phyloP scores from a whole-genome alignment of 2,888 invertebrate genomes.

The Cheilosia pagana region DNA sequence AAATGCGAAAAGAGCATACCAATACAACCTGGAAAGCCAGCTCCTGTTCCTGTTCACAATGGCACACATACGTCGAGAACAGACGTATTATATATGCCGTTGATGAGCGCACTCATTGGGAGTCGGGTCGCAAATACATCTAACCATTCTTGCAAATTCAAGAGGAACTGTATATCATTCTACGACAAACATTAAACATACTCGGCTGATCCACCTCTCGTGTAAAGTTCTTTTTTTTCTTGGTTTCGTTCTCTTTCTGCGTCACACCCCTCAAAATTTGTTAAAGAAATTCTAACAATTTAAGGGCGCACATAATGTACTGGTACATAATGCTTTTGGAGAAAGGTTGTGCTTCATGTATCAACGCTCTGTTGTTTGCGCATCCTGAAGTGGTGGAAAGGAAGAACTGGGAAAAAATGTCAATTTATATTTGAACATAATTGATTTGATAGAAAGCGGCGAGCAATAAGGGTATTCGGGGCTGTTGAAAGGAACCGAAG shows the following conservation, averaged over 20 bases:
- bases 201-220: constrained; percentile 25
- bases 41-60: background rate
- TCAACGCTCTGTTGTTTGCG: constrained; percentile 43
- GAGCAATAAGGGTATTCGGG: constrained; percentile 34
- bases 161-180: constrained; percentile 44
- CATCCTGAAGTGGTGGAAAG: constrained; percentile 26
- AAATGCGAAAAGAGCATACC: constrained; percentile 68
- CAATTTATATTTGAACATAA: constrained; percentile 81
- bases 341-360: constrained; percentile 44
- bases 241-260: background rate
- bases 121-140: background rate
- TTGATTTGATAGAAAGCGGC: constrained; percentile 80
- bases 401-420: constrained; percentile 70
- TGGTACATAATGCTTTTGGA: background rate
- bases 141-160: constrained; percentile 36
- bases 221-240: constrained; percentile 8
- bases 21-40: constrained; percentile 40
- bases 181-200: constrained; percentile 22
- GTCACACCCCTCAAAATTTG: constrained; percentile 10
- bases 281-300: constrained; percentile 28
- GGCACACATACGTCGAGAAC: constrained; percentile 5
- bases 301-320: background rate
- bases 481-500: constrained; percentile 38
- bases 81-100: constrained; percentile 13
- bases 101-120: constrained; percentile 18